These are phyloP conservation scores for Agrotis puta DNA, from an alignment of 2,888 invertebrate species.

Conservation along the genomic window DNA sequence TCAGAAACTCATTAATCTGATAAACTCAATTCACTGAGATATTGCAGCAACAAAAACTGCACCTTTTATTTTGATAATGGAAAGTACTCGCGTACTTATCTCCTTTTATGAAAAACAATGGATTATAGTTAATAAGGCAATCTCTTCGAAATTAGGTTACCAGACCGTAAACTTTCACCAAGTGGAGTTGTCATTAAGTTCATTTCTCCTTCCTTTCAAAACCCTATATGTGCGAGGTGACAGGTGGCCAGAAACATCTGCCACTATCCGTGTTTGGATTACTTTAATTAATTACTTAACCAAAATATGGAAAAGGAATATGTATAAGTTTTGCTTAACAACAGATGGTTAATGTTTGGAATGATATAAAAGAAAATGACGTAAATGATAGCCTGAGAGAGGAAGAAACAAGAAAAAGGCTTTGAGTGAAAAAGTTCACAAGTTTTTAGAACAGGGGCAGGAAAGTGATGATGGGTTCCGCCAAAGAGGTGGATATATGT, in stretches of 20 bases:
- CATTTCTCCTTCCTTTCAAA: neutral
- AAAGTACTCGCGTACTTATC: neutral
- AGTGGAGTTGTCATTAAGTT: neutral
- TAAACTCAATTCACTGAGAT: conserved; percentile 15
- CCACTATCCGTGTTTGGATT: conserved; percentile 3
- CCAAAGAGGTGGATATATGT: neutral
- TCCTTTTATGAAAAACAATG: conserved; percentile 20
- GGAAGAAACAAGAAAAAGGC: no score
- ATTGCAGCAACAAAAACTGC: conserved; percentile 19
- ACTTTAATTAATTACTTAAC: conserved; percentile 24
- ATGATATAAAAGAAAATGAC: no score
- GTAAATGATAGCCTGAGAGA: no score
- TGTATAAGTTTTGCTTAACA: no score
- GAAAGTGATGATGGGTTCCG: neutral
- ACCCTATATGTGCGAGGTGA: conserved; percentile 8
- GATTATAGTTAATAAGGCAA: neutral
- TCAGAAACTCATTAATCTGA: conserved; percentile 28
- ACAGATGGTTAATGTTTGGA: no score
- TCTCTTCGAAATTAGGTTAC: conserved; percentile 20
- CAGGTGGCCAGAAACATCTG: conserved; percentile 47
- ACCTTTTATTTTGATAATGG: conserved; percentile 28
- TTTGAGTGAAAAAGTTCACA: no score
- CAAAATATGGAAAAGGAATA: conserved; percentile 4
- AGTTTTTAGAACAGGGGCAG: no score
- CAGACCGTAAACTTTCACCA: conserved; percentile 20